These are phyloP conservation scores for Coelopa pilipes DNA, from an alignment of 2,888 invertebrate species.

Conservation along the genomic window DNA sequence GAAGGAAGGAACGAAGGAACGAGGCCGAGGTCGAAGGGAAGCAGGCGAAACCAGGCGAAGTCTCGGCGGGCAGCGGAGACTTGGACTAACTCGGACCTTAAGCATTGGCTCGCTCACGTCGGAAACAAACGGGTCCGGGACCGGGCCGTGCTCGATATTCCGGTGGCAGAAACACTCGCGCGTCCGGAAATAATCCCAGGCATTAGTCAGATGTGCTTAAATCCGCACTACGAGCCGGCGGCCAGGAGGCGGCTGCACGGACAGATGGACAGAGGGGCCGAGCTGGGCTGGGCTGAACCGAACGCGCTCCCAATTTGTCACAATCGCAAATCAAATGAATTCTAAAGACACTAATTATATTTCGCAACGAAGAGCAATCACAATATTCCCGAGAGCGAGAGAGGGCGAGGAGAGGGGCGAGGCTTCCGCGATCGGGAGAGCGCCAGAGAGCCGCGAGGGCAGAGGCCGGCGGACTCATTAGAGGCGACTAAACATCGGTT, in stretches of 20 bases:
- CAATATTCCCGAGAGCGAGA: neutral
- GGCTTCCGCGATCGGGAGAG: neutral
- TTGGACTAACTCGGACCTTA: too few relatives aligned
- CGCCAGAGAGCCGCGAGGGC: neutral
- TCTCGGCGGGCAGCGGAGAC: too few relatives aligned
- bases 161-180: too few relatives aligned
- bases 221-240: neutral
- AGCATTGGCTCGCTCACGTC: too few relatives aligned
- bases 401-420: neutral
- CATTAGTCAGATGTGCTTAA: too few relatives aligned
- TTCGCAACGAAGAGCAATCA: neutral
- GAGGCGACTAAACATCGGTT: conserved; percentile 17
- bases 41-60: too few relatives aligned
- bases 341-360: conserved; percentile 18
- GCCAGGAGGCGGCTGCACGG: neutral
- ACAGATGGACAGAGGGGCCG: neutral
- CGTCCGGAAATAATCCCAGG: too few relatives aligned
- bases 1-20: too few relatives aligned
- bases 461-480: neutral
- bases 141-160: too few relatives aligned
- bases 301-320: conserved; percentile 25
- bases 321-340: conserved; percentile 22
- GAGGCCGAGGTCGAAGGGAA: too few relatives aligned
- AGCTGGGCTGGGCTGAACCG: too few relatives aligned
- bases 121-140: too few relatives aligned